A percentile compares a stretch with the other conserved stretches of the same genome.
Conservation (phyloP, 2,797 vertebrate genomes). For the Tympanoctomys barrerae region DNA sequence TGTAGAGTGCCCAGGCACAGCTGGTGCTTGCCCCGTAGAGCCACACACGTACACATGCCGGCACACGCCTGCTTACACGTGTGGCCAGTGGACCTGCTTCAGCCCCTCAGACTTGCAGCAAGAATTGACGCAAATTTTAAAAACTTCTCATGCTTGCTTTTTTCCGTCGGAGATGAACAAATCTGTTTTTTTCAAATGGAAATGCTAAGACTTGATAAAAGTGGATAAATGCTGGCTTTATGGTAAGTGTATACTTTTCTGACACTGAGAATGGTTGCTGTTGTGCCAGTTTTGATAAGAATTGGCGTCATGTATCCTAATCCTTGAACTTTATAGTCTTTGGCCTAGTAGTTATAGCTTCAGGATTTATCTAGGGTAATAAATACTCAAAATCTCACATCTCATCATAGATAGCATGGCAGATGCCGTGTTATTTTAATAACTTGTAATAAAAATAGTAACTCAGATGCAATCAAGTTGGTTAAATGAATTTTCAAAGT, state of each 20-base stretch:
- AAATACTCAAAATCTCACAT: conserved; percentile 32
- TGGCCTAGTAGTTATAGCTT: background rate
- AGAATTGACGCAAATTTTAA: background rate
- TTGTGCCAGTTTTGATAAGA: background rate
- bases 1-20: background rate
- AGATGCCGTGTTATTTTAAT: background rate
- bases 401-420: conserved; percentile 6
- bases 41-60: background rate
- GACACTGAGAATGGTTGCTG: background rate
- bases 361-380: conserved; percentile 11
- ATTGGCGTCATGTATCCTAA: background rate
- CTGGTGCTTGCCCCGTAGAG: background rate
- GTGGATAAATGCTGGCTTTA: background rate
- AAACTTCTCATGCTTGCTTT: background rate
- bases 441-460: conserved; percentile 37
- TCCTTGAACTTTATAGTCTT: background rate
- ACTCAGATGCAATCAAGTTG: background rate
- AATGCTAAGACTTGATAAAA: background rate
- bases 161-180: background rate
- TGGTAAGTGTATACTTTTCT: background rate
- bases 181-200: background rate
- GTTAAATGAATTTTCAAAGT: conserved; percentile 32
- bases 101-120: background rate
- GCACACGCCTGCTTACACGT: background rate
- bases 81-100: background rate